Evolutionary conservation across 2,888 invertebrate genomes (phyloP).

Genomic region (Papilio gigon): DNA sequence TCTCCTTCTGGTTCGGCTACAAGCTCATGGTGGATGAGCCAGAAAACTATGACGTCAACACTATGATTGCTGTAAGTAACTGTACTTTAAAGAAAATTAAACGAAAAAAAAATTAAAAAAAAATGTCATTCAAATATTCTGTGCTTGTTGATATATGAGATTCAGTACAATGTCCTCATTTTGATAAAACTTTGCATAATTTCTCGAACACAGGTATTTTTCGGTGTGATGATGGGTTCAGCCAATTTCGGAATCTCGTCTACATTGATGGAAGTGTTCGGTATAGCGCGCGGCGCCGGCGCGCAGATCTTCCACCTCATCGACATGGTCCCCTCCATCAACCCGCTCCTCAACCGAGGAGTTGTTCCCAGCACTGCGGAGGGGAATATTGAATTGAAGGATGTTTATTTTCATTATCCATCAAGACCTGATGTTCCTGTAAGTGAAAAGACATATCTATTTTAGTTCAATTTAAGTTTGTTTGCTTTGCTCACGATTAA

Average conservation of each 20-base stretch:
- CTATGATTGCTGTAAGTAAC: conserved; percentile 85
- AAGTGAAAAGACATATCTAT: conserved; percentile 52
- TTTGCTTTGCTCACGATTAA: not conserved
- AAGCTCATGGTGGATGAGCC: conserved; percentile 84
- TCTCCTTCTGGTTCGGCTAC: conserved; percentile 92
- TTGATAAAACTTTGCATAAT: not conserved
- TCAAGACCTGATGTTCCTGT: conserved; percentile 89
- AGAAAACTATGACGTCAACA: conserved; percentile 81
- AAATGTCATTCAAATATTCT: too few species aligned
- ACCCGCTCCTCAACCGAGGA: conserved; percentile 86
- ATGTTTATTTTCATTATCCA: conserved; percentile 91
- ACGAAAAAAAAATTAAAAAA: too few species aligned
- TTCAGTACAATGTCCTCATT: too few species aligned
- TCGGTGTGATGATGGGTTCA: conserved; percentile 88
- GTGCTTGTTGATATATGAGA: too few species aligned
- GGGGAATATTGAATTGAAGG: conserved; percentile 87
- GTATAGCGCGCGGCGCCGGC: conserved; percentile 90
- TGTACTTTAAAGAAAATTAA: too few species aligned
- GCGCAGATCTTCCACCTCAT: conserved; percentile 89
- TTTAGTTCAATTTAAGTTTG: not conserved
- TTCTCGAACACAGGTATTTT: conserved; percentile 86
- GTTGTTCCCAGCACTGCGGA: conserved; percentile 78
- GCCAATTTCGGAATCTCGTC: conserved; percentile 92
- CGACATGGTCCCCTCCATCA: conserved; percentile 88
- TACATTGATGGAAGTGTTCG: conserved; percentile 91